Conservation (phyloP, 2,888 invertebrate genomes). For the Brenthis hecate region DNA sequence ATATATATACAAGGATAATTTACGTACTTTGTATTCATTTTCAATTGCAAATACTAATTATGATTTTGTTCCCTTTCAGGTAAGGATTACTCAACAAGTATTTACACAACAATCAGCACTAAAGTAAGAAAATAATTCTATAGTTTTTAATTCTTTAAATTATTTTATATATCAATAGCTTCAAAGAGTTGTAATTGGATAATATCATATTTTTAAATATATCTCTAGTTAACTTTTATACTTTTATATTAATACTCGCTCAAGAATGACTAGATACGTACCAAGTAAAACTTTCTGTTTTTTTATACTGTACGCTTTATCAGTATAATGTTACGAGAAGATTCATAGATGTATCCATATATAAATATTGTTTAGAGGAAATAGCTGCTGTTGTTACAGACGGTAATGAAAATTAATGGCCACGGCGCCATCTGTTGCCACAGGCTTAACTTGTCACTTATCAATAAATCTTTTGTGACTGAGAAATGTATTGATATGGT, state of each 20-base stretch:
- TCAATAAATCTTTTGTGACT: constrained; percentile 36
- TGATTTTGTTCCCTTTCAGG: constrained; percentile 31
- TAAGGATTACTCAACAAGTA: constrained; percentile 19
- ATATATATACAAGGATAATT: neutral
- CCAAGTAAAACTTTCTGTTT: neutral
- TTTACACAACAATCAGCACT: neutral
- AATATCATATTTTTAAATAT: neutral
- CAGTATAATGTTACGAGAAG: constrained; percentile 31
- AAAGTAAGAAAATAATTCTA: neutral
- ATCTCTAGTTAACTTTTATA: too few species aligned
- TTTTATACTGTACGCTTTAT: constrained; percentile 18
- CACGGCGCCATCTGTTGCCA: constrained; percentile 37
- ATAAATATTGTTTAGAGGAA: constrained; percentile 39
- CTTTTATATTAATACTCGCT: too few species aligned
- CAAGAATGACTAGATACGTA: too few species aligned
- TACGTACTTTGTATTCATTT: constrained; percentile 7
- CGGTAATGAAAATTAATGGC: constrained; percentile 43
- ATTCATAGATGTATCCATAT: constrained; percentile 36
- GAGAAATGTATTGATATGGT: constrained; percentile 12
- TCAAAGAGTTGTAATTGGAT: too few species aligned
- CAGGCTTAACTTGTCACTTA: constrained; percentile 35
- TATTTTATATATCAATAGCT: too few species aligned
- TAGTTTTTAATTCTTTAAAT: neutral
- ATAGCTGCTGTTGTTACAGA: constrained; percentile 37
- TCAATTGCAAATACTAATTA: neutral